phyloP scores from a whole-genome alignment of 30 jellyfish, hydroid and myxozoan species.

The Aurelia sp. region DNA sequence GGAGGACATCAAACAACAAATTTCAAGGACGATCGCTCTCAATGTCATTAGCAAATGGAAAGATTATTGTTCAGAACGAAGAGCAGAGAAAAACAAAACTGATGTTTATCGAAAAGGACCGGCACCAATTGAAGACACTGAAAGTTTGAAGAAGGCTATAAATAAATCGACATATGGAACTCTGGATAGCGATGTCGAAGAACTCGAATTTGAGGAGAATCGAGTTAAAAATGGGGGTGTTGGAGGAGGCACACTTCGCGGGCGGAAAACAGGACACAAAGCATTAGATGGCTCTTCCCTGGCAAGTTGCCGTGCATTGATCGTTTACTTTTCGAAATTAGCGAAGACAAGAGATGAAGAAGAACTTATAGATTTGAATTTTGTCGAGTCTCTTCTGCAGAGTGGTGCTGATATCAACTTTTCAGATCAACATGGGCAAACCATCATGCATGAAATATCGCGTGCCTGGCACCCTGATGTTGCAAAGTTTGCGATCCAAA shows the following conservation, averaged over 20 bases:
- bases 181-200: slow-evolving; percentile 95
- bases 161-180: slow-evolving; percentile 97
- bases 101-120: slow-evolving; percentile 95
- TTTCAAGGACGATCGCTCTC: slow-evolving; percentile 66
- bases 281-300: slow-evolving; percentile 79
- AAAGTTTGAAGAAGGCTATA: slow-evolving; percentile 78
- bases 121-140: slow-evolving; percentile 99
- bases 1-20: slow-evolving; percentile 72
- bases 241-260: slow-evolving; percentile 65
- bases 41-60: slow-evolving; percentile 90
- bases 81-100: slow-evolving; percentile 89
- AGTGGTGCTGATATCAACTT: slow-evolving; percentile 98
- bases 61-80: slow-evolving; percentile 78
- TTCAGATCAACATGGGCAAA: slow-evolving; percentile 95
- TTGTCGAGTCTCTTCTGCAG: slow-evolving; percentile 94
- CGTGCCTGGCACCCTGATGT: slow-evolving; percentile 99
- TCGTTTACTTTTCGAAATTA: slow-evolving; percentile 94
- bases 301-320: slow-evolving; percentile 99
- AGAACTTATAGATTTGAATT: slow-evolving; percentile 89
- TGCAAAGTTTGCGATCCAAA: slow-evolving; percentile 94
- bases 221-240: slow-evolving; percentile 58
- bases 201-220: slow-evolving; percentile 91
- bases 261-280: slow-evolving; percentile 32
- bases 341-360: slow-evolving; percentile 95
- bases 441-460: slow-evolving; percentile 92